Percentiles rank a stretch among this genome's conserved stretches.
These are phyloP conservation scores for Cichladusa arquata DNA, from an alignment of 2,113 vertebrate species.

Conservation along the genomic window DNA sequence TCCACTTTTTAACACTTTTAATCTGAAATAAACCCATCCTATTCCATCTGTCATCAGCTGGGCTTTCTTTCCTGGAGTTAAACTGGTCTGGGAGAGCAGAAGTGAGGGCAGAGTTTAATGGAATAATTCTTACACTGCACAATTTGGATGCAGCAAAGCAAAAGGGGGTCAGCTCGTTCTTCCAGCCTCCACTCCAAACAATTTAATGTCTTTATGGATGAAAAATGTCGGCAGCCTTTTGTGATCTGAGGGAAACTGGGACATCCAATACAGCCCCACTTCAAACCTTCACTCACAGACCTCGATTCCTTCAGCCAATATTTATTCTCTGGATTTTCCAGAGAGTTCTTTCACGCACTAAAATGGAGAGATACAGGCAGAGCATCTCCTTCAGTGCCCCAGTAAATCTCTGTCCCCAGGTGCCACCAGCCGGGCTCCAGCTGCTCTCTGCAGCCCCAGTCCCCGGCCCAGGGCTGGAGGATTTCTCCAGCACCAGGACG, in stretches of 20 bases:
- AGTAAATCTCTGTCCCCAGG: background rate
- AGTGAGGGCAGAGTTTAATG: background rate
- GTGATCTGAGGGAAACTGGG: background rate
- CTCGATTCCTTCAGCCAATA: background rate
- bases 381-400: background rate
- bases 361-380: fast-evolving
- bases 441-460: fast-evolving
- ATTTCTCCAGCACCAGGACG: background rate
- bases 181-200: slow-evolving; percentile 20
- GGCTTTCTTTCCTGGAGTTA: background rate
- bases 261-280: background rate
- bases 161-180: slow-evolving; percentile 30
- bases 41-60: background rate
- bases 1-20: background rate
- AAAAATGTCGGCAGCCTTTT: background rate
- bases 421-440: fast-evolving
- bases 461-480: too few relatives aligned
- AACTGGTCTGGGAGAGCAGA: background rate
- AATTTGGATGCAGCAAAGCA: background rate
- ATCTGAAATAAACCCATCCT: background rate
- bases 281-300: background rate
- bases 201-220: background rate
- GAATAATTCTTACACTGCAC: background rate
- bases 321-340: background rate
- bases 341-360: background rate